Evolutionary conservation across 2,888 invertebrate genomes (phyloP).

Genomic region (Scaptomyza cyrtandrae): DNA sequence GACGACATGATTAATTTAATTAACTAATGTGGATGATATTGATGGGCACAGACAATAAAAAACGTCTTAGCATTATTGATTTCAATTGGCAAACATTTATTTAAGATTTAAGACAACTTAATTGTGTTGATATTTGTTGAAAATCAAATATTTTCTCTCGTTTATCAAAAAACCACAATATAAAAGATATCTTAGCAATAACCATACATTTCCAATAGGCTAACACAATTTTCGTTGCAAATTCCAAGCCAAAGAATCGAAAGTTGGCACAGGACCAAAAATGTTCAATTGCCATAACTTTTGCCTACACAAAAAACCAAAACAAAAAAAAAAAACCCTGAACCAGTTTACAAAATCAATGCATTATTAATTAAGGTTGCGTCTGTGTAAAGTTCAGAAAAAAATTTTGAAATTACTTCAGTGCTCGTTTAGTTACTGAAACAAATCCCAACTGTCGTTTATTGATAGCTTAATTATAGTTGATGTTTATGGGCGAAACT

Average conservation of each 20-base stretch:
- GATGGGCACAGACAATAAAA: conserved; percentile 1
- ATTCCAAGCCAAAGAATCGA: not conserved
- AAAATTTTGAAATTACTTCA: not conserved
- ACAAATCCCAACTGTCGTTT: not conserved
- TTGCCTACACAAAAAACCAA: not conserved
- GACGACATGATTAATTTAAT: conserved; percentile 9
- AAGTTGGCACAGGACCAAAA: conserved; percentile 3
- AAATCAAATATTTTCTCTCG: not conserved
- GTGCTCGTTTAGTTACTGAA: not conserved
- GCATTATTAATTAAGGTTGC: not conserved
- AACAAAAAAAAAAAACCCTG: not conserved
- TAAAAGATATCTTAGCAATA: not conserved
- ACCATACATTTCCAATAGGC: not conserved
- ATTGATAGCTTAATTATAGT: conserved; percentile 15
- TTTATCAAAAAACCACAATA: not conserved
- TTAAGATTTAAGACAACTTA: not conserved
- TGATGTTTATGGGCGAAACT: conserved; percentile 5
- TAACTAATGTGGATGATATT: not conserved
- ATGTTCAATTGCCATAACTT: not conserved
- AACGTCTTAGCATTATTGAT: not conserved
- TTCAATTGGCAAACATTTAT: not conserved
- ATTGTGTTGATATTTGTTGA: not conserved
- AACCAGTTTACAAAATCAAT: conserved; percentile 6
- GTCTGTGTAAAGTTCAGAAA: not conserved
- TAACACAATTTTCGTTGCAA: not conserved